Percentiles rank a stretch among this genome's conserved stretches.
Conservation (phyloP, 1,140 invertebrate species). For the Telenomus remus region DNA sequence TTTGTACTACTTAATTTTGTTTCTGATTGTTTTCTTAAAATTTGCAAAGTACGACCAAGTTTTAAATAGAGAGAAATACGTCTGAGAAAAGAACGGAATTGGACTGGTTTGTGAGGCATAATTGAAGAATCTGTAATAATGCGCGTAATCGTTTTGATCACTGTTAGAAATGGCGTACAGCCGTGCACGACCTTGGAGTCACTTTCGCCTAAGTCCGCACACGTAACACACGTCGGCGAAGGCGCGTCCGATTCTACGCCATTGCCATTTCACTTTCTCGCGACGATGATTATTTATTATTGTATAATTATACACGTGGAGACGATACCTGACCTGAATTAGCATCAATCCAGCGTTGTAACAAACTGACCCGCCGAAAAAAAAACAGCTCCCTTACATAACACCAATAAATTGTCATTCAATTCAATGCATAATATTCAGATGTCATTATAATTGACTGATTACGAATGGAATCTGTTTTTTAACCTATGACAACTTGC, state of each 20-base stretch:
- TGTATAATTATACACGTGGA: constrained; percentile 50
- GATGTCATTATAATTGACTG: too few relatives aligned
- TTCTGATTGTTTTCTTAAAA: too few relatives aligned
- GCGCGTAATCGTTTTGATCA: constrained; percentile 52
- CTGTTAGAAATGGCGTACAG: constrained; percentile 52
- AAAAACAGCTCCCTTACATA: constrained; percentile 34
- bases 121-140: constrained; percentile 31
- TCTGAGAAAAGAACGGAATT: constrained; percentile 7
- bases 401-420: constrained; percentile 18
- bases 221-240: constrained; percentile 56
- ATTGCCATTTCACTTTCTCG: constrained; percentile 57
- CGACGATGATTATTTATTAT: constrained; percentile 47
- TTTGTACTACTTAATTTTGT: too few relatives aligned
- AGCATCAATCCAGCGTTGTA: constrained; percentile 40
- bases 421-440: constrained; percentile 21
- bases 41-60: too few relatives aligned
- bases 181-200: constrained; percentile 51
- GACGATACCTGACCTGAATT: constrained; percentile 34
- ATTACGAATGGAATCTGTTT: too few relatives aligned
- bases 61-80: constrained; percentile 9
- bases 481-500: not conserved
- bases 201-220: constrained; percentile 58
- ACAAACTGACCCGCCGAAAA: constrained; percentile 36
- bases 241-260: constrained; percentile 39
- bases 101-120: constrained; percentile 13